Evolutionary conservation across 2,113 vertebrate species (phyloP).

Genomic region (Lasiurus cinereus): DNA sequence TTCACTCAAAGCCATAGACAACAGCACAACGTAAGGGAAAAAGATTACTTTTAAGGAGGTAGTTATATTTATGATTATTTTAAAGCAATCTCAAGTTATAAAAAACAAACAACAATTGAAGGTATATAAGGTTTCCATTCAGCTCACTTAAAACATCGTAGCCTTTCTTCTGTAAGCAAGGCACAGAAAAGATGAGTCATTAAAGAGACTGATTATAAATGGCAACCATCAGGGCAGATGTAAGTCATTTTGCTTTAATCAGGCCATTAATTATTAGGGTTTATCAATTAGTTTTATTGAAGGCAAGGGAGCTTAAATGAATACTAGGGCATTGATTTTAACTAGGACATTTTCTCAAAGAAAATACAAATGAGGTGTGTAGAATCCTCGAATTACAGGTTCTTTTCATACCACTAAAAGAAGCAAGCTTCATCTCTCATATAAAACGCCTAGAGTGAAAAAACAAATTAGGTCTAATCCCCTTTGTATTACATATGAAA

Average conservation of each 20-base stretch:
- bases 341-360: constrained; percentile 74
- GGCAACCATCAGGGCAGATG: constrained; percentile 78
- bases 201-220: constrained; percentile 78
- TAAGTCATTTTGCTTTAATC: constrained; percentile 83
- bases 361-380: constrained; percentile 76
- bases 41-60: constrained; percentile 56
- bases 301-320: constrained; percentile 78
- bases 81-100: constrained; percentile 60
- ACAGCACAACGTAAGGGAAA: constrained; percentile 47
- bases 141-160: constrained; percentile 46
- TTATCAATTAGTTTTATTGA: constrained; percentile 84
- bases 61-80: constrained; percentile 52
- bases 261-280: constrained; percentile 83
- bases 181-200: constrained; percentile 71
- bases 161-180: constrained; percentile 77
- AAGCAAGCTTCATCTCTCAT: neutral
- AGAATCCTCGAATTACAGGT: constrained; percentile 45
- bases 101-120: constrained; percentile 60
- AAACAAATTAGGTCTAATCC: constrained; percentile 32
- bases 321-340: constrained; percentile 80
- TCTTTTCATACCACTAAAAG: constrained; percentile 42
- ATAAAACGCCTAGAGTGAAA: constrained; percentile 24
- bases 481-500: constrained; percentile 19
- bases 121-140: constrained; percentile 37
- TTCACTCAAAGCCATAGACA: constrained; percentile 35